Evolutionary conservation across 2,888 invertebrate species (phyloP), one percentile per base, ranked within the genome.

Genomic region (Tuta absoluta): DNA sequence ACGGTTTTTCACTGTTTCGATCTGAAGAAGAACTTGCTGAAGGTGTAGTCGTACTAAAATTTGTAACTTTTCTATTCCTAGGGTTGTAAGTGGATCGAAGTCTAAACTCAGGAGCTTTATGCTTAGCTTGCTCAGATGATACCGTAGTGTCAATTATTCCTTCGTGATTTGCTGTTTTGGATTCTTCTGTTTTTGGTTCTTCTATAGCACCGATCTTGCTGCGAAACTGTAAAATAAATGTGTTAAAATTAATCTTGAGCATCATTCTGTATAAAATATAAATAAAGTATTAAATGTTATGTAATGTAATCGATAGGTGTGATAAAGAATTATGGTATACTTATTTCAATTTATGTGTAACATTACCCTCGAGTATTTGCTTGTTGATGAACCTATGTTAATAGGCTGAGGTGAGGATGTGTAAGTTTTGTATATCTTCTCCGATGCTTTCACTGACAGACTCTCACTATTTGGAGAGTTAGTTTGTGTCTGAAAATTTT

Each of bases 391-490:
- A 71, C 81, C 81, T 72, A 84, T 86, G 74, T 81, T 81, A 77
- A 84, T 84, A 67, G 85, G 78, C 75, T 86, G 87, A 84, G 82
- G 74, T 77, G 89, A 78, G 75, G 86, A 76, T 74, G 85, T 80
- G 78, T 84, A 84, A 65, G 89, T 86, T 77, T 87, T 89, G 75
- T 84, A 85, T 75, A 89, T 84, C 83, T 86, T 90, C 78, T 92
- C 89, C 80, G 92, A 90, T 83, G 88, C 89, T 87, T 83, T 92
- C 85, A 88, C 84, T 84, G 89, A 84, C 82, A 91, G 87, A 84
- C 86, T 91, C 89, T 91, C 91, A 74, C 80, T 80, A 71, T 74
- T 68, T 71, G 86, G 84, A 90, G 90, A 90, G 86, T 80, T 85
- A 75, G 79, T 71, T 80, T 84, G 85, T 87, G 89, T 90, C 91